These are phyloP conservation scores for Ostrea denselamellosa DNA, from an alignment of 1,140 invertebrate species.

Conservation along the genomic window DNA sequence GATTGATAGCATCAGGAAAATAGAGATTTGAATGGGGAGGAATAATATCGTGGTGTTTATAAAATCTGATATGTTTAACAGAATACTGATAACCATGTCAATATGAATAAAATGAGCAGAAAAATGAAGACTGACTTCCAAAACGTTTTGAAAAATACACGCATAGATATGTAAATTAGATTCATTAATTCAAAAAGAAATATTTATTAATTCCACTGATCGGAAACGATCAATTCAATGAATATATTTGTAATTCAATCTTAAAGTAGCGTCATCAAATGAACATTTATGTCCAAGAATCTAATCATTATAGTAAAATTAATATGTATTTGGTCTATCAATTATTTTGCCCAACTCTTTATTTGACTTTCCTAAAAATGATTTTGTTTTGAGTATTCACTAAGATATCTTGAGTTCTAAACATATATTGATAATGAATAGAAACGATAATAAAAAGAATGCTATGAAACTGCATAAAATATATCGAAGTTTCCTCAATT, in stretches of 20 bases:
- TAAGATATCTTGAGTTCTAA: not conserved
- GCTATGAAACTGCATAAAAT: too few relatives aligned
- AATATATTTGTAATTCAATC: conserved; percentile 43
- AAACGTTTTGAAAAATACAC: not conserved
- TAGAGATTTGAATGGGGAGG: conserved; percentile 14
- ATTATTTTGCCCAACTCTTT: not conserved
- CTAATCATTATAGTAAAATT: not conserved
- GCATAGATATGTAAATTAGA: conserved; percentile 7
- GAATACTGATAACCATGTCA: conserved; percentile 20
- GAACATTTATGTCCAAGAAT: not conserved
- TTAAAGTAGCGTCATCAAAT: conserved; percentile 4
- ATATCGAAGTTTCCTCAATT: too few relatives aligned
- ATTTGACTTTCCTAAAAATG: not conserved
- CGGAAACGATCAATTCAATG: conserved; percentile 27
- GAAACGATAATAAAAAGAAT: not conserved
- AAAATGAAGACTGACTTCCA: conserved; percentile 1
- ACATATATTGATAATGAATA: not conserved
- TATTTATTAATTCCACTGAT: conserved; percentile 15
- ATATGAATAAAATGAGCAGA: not conserved
- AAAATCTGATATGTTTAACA: conserved; percentile 29
- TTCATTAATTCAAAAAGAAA: conserved; percentile 12
- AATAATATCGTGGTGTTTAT: conserved; percentile 25
- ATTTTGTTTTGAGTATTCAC: not conserved
- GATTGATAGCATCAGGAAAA: conserved; percentile 36
- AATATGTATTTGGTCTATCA: conserved; percentile 22